A percentile compares a stretch with the other conserved stretches of the same genome.
phyloP scores from a whole-genome alignment of 2,113 vertebrate genomes.

The Suncus etruscus region DNA sequence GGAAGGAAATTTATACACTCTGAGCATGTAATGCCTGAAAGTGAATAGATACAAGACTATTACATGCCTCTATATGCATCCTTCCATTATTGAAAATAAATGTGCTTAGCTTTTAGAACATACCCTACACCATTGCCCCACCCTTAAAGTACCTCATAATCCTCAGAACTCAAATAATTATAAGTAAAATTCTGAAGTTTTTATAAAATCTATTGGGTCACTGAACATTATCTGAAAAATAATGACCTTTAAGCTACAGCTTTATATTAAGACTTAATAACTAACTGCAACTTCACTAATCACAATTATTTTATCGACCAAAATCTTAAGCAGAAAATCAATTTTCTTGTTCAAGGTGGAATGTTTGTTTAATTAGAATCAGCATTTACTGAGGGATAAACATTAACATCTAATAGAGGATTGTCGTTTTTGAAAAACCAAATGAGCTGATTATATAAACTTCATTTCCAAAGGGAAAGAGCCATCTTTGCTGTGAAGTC shows the following conservation, averaged over 20 bases:
- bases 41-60: background rate
- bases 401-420: conserved; percentile 51
- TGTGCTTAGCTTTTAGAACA: background rate
- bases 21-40: background rate
- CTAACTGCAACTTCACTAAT: conserved; percentile 75
- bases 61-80: background rate
- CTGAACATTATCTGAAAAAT: conserved; percentile 68
- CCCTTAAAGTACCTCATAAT: background rate
- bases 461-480: conserved; percentile 15
- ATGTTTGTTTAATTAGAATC: conserved; percentile 76
- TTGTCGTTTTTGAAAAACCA: conserved; percentile 57
- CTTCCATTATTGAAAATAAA: background rate
- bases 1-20: background rate
- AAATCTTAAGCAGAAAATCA: conserved; percentile 80
- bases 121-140: background rate
- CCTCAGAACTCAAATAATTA: conserved; percentile 26
- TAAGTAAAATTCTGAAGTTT: conserved; percentile 40
- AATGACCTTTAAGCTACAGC: conserved; percentile 66
- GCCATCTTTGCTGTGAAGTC: conserved; percentile 44
- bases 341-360: conserved; percentile 74
- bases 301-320: conserved; percentile 77
- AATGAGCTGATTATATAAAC: conserved; percentile 26
- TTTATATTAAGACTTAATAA: conserved; percentile 71
- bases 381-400: conserved; percentile 74
- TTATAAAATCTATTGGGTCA: conserved; percentile 58